Evolutionary conservation across 1,140 invertebrate species (phyloP).

Genomic region (Heliconius congener): DNA sequence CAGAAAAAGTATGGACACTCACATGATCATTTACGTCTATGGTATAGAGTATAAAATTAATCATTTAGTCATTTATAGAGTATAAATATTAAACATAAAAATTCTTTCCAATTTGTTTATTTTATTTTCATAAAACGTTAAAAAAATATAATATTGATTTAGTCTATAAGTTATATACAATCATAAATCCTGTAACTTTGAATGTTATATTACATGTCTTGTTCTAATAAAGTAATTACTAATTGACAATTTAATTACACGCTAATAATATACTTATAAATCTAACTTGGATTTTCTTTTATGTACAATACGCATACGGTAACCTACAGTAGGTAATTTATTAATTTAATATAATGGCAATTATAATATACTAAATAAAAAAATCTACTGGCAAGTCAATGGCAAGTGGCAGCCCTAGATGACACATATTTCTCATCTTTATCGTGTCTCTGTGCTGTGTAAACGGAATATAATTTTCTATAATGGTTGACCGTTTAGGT

Average conservation of each 20-base stretch:
- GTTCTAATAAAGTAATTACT: too few species aligned
- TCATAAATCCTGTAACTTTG: too few species aligned
- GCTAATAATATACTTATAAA: too few species aligned
- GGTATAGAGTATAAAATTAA: constrained; percentile 39
- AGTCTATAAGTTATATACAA: too few species aligned
- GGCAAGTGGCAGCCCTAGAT: constrained; percentile 48
- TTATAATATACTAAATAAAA: neutral
- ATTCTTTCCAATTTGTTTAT: too few species aligned
- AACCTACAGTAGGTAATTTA: neutral
- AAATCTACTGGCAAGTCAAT: neutral
- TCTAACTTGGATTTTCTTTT: too few species aligned
- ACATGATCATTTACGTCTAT: constrained; percentile 76
- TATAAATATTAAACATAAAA: too few species aligned
- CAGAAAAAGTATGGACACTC: constrained; percentile 59
- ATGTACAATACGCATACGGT: neutral
- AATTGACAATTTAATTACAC: too few species aligned
- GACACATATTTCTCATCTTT: constrained; percentile 65
- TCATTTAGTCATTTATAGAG: neutral
- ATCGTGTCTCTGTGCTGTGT: constrained; percentile 55
- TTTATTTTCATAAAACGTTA: too few species aligned
- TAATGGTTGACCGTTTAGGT: constrained; percentile 80
- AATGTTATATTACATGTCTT: too few species aligned
- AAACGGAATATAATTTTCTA: constrained; percentile 63
- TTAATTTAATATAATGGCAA: constrained; percentile 3
- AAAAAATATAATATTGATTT: too few species aligned